Percentiles rank a stretch among this genome's conserved stretches.
Evolutionary conservation across 2,888 invertebrate genomes (phyloP).

Genomic region (Zootermopsis nevadensis): DNA sequence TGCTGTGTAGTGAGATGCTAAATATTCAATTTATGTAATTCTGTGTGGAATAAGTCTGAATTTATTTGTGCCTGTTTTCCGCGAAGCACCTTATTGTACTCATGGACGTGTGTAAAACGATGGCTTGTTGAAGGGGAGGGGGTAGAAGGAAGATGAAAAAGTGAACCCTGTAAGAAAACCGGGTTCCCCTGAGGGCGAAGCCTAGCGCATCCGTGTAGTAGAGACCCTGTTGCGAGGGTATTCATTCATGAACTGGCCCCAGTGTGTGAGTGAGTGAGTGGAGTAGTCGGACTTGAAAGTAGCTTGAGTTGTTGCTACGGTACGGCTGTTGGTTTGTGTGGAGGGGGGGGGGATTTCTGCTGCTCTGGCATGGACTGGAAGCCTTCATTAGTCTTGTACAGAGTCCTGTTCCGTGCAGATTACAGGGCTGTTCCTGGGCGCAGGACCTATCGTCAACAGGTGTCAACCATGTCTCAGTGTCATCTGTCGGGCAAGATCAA

Average conservation of each 20-base stretch:
- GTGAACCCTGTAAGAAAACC: conserved; percentile 40
- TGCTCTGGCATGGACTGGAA: conserved; percentile 3
- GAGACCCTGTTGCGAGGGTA: conserved; percentile 51
- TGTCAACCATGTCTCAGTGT: conserved; percentile 25
- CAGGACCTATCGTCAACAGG: conserved; percentile 16
- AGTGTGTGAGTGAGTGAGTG: too few relatives aligned
- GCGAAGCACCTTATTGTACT: not conserved
- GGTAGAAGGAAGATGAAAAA: conserved; percentile 34
- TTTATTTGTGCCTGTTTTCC: conserved; percentile 10
- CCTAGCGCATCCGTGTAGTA: conserved; percentile 12
- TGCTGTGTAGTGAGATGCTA: too few relatives aligned
- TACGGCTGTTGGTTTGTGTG: not conserved
- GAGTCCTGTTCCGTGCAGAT: conserved; percentile 26
- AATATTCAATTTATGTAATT: too few relatives aligned
- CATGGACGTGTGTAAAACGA: conserved; percentile 33
- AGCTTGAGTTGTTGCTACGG: not conserved
- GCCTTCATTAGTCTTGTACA: conserved; percentile 10
- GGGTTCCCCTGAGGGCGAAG: conserved; percentile 21
- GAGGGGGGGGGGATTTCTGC: conserved; percentile 21
- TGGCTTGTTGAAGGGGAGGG: conserved; percentile 30
- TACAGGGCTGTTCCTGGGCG: conserved; percentile 5
- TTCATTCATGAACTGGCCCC: conserved; percentile 52
- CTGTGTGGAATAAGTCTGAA: not conserved
- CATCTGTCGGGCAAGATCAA: not conserved
- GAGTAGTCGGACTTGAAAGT: not conserved